phyloP scores from a whole-genome alignment of 2,797 vertebrate species.

The Streptopelia turtur region DNA sequence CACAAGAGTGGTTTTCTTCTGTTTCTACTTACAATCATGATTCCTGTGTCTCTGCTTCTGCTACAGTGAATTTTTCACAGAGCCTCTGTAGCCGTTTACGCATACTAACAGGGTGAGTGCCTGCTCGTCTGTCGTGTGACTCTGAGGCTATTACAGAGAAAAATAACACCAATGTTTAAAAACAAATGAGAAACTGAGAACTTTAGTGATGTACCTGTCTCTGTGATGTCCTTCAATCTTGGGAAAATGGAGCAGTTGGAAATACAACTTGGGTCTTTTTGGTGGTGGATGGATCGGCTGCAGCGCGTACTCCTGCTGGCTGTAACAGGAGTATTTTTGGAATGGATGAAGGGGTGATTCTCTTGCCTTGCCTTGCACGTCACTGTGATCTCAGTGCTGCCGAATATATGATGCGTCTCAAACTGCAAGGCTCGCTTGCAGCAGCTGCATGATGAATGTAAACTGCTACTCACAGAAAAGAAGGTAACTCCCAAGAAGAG shows the following conservation, averaged over 20 bases:
- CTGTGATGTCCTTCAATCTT: neutral
- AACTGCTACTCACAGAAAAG: neutral
- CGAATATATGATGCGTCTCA: conserved; percentile 2
- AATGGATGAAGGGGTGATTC: conserved; percentile 45
- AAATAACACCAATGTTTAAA: neutral
- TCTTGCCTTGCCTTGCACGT: conserved; percentile 42
- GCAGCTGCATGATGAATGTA: conserved; percentile 12
- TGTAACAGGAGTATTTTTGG: conserved; percentile 41
- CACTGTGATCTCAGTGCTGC: conserved; percentile 61
- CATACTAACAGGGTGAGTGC: conserved; percentile 26
- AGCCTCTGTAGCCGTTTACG: conserved; percentile 6
- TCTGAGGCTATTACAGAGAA: conserved; percentile 7
- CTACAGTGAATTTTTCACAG: conserved; percentile 6
- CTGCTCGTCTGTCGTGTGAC: conserved; percentile 7
- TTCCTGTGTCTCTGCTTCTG: conserved; percentile 21
- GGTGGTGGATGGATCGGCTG: neutral
- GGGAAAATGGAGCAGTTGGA: neutral
- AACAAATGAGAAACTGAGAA: neutral
- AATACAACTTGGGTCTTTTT: neutral
- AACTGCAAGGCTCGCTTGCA: conserved; percentile 16
- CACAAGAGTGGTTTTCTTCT: neutral
- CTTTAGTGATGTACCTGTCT: neutral
- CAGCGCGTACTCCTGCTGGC: neutral
- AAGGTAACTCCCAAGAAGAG: neutral
- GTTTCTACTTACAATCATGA: neutral